A percentile compares a stretch with the other conserved stretches of the same genome.
phyloP scores from a whole-genome alignment of 2,888 invertebrate genomes.

The Minunthozetes semirufus region DNA sequence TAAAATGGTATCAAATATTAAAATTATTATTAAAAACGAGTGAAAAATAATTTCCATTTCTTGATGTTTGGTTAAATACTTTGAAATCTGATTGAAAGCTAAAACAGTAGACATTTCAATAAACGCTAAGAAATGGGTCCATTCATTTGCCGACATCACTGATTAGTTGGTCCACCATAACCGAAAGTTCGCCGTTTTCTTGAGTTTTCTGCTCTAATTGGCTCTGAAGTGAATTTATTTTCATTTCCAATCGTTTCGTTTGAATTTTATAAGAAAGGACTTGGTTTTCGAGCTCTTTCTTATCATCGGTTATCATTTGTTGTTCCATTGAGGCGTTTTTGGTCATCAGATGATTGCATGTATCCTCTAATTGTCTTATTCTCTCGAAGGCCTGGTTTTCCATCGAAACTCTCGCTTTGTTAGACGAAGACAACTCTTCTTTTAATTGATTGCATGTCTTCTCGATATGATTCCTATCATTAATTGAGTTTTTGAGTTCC shows the following conservation, averaged over 20 bases:
- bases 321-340: not conserved
- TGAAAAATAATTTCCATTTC: too few species aligned
- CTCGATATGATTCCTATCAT: not conserved
- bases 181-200: slow-evolving; percentile 81
- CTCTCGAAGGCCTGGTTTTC: too few species aligned
- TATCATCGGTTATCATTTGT: not conserved
- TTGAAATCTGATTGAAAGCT: too few species aligned
- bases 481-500: not conserved
- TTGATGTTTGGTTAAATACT: too few species aligned
- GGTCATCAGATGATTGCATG: too few species aligned
- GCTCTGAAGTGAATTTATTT: slow-evolving; percentile 51
- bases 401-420: too few species aligned
- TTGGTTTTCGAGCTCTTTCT: not conserved
- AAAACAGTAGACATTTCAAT: too few species aligned
- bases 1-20: too few species aligned
- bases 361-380: too few species aligned
- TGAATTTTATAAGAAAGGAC: slow-evolving; percentile 64
- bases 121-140: not conserved
- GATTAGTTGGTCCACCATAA: slow-evolving; percentile 89
- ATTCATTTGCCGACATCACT: slow-evolving; percentile 46
- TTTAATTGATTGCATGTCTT: not conserved
- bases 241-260: slow-evolving; percentile 80
- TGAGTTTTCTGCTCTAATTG: slow-evolving; percentile 53
- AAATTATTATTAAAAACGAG: too few species aligned
- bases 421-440: too few species aligned